Evolutionary conservation across 2,113 vertebrate species (phyloP).

Genomic region (Sphaerodactylus townsendi): DNA sequence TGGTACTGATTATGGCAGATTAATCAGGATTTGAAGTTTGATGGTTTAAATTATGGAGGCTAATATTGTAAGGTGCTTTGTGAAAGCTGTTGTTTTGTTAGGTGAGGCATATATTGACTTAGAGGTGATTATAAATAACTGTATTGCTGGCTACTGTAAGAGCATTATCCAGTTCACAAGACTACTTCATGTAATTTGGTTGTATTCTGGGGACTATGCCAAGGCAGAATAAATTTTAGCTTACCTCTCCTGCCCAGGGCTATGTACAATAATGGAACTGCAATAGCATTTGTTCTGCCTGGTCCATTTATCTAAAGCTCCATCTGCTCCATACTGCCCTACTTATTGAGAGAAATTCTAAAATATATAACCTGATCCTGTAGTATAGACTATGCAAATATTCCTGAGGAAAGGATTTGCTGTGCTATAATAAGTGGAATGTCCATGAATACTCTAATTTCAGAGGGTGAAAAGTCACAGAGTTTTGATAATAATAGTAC

Average conservation of each 20-base stretch:
- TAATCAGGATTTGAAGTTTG: neutral
- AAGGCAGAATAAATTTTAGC: conserved; percentile 2
- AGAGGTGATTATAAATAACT: neutral
- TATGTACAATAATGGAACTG: neutral
- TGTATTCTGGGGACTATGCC: neutral
- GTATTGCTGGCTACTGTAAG: conserved; percentile 15
- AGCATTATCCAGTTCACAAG: conserved; percentile 28
- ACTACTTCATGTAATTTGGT: accelerated
- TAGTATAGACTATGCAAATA: no score
- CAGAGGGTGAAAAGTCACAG: neutral
- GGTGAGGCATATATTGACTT: conserved; percentile 6
- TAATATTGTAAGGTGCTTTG: neutral
- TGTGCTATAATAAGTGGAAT: neutral
- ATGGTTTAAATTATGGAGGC: conserved; percentile 11
- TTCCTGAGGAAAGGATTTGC: neutral
- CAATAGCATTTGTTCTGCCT: conserved; percentile 19
- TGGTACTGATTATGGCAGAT: neutral
- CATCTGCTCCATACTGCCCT: neutral
- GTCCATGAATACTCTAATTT: neutral
- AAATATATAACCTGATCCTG: neutral
- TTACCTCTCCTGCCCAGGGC: neutral
- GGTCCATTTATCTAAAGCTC: neutral
- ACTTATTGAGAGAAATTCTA: accelerated
- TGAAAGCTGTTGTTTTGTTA: neutral
- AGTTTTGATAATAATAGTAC: neutral